phyloP scores from a whole-genome alignment of 2,888 invertebrate species.

The Agrypnus murinus region DNA sequence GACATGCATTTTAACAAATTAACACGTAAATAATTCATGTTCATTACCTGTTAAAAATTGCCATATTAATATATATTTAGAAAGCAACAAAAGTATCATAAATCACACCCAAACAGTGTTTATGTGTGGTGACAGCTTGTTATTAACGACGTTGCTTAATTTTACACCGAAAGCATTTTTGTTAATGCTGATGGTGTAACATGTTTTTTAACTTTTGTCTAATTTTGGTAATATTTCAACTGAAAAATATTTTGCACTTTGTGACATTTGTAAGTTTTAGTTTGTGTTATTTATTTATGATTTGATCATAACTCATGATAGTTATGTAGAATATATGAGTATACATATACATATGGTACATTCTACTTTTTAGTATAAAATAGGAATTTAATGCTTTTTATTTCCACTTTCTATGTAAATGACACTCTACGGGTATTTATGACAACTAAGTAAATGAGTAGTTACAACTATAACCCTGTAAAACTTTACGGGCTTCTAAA shows the following conservation, averaged over 20 bases:
- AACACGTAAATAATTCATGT: conserved; percentile 64
- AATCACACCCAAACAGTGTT: conserved; percentile 64
- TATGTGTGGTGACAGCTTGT: conserved; percentile 64
- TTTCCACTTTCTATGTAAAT: no score
- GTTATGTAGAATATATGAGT: no score
- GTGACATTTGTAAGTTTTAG: no score
- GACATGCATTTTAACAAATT: conserved; percentile 36
- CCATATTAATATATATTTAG: conserved; percentile 58
- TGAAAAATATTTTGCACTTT: neutral
- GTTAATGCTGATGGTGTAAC: conserved; percentile 58
- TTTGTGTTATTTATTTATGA: no score
- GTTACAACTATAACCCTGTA: no score
- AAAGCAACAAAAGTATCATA: conserved; percentile 57
- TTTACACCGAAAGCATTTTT: conserved; percentile 70
- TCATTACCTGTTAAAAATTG: conserved; percentile 65
- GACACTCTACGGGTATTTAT: no score
- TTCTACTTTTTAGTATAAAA: no score
- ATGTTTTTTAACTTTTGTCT: conserved; percentile 39
- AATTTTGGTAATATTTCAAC: conserved; percentile 37
- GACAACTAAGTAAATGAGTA: no score
- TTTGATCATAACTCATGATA: no score
- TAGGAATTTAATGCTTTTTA: no score
- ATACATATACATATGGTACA: no score
- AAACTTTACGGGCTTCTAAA: no score
- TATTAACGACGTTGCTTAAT: conserved; percentile 68